A percentile compares a stretch with the other conserved stretches of the same genome.
Evolutionary conservation across 1,140 invertebrate genomes (phyloP).

Genomic region (Pseudomyrmex pallidus): DNA sequence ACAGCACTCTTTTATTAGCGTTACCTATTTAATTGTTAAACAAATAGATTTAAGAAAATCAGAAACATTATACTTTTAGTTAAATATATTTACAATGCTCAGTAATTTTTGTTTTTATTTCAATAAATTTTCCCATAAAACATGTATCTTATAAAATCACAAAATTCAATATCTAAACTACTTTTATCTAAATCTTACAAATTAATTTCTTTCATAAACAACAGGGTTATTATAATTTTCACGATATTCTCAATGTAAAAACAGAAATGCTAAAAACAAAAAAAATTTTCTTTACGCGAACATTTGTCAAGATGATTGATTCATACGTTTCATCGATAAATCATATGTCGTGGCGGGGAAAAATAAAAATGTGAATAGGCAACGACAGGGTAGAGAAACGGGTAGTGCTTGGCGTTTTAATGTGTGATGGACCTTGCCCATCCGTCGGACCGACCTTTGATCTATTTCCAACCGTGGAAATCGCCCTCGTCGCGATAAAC

Average conservation of each 20-base stretch:
- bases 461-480: conserved; percentile 76
- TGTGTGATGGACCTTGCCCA: conserved; percentile 54
- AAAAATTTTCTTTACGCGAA: neutral
- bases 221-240: neutral
- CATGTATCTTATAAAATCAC: no score
- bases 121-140: no score
- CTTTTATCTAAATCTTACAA: neutral
- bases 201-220: neutral
- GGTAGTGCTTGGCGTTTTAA: conserved; percentile 10
- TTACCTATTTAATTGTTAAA: neutral
- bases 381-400: conserved; percentile 33
- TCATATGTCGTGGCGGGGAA: neutral
- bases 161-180: no score
- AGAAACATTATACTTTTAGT: neutral
- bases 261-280: neutral
- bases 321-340: conserved; percentile 13
- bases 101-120: no score
- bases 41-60: neutral
- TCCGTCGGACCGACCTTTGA: conserved; percentile 77
- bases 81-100: neutral
- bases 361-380: conserved; percentile 43
- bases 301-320: neutral
- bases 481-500: conserved; percentile 64
- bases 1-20: neutral
- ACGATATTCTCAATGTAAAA: neutral